Evolutionary conservation across 2,888 invertebrate species (phyloP), one percentile per base, ranked within the genome.

Genomic region (Antitype chi): DNA sequence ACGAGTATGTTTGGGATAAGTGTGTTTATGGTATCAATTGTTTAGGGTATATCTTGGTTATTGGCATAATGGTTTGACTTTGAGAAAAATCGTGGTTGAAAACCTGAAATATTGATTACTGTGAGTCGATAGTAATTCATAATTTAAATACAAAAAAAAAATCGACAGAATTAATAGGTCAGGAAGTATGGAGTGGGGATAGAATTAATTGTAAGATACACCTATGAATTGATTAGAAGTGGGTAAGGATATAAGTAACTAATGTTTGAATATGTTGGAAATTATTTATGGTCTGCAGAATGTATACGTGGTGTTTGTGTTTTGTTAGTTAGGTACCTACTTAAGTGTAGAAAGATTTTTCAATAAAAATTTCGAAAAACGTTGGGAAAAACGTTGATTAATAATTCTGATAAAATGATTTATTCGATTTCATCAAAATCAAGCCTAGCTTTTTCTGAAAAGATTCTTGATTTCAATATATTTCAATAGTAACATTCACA

Each of bases 371-470:
- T 63, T 25, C 57, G 23, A 23, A 79, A 67, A 62, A 9, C 38
- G 23, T 62, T 23, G 1, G 17, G 32, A 38, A 38, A 62, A 70
- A 55, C 0, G 49, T 70, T 63, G 62, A 70, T 62, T 55, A 70
- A 77, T 13, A 62, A 53, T 79, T 70, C 62, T n/a, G n/a, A 15
- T 15, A 55, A 77, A 43, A 52, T 49, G 9, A 80, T 80, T 70
- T 71, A 71, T 63, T 71, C 20, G 20, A 55, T 49, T n/a, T 49
- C 20, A 49, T 43, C 2, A 32, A 47, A 38, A 28, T 55, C 55
- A 47, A 28, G 38, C 62, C 47, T 28, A 62, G 47, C 1, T 49
- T 55, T 70, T 70, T 20, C 32, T 55, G 28, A 80, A 62, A 49
- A 38, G 8, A 38, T 32, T 38, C 32, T 53, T 60, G 7, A 25